Base-by-base conservation (phyloP, 2,888 invertebrate genomes). In the Monopis laevigella region DNA sequence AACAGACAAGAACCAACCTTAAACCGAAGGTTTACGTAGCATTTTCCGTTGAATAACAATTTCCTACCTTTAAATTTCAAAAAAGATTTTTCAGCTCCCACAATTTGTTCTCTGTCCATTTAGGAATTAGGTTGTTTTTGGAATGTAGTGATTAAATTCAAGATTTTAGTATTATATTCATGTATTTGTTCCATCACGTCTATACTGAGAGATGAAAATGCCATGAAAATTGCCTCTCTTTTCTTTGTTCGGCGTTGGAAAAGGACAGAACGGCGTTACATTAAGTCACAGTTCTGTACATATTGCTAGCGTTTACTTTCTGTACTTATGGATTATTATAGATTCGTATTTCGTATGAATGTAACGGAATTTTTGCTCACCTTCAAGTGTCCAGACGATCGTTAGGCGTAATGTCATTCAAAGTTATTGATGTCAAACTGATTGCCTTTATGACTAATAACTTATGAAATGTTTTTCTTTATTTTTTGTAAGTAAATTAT, bases 121-220 rank as follows among this genome's bases (percentile, higher is more conserved):
- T 50, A 45, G 12, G 52, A 48, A 49, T 64, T 67, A 58, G 60
- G 74, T 67, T 47, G 58, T 44, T 56, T 68, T 73, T 74, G 47
- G 52, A 48, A 41, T 54, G 56, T 45, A 40, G 39, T 13, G 38
- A 50, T 52, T 54, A 52, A 57, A 64, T 65, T 64, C 64, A 65
- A 70, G 67, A 70, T 70, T 75, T 64, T 70, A 69, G 66, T 68
- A 71, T 72, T 69, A 73, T 74, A 73, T 74, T 77, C 75, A 74
- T 75, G 68, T 75, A 66, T 75, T 74, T 75, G 70, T 71, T 70
- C 64, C 64, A 72, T 72, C 71, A 72, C 70, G 72, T 73, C 66
- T 68, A 65, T 71, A 62, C 62, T 56, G 65, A 61, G 62, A 66
- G 67, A 74, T 75, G 75, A 75, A 75, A 77, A 74, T 67, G 66